Evolutionary conservation across 2,797 vertebrate genomes (phyloP).

Genomic region (Molossus alvarezi): DNA sequence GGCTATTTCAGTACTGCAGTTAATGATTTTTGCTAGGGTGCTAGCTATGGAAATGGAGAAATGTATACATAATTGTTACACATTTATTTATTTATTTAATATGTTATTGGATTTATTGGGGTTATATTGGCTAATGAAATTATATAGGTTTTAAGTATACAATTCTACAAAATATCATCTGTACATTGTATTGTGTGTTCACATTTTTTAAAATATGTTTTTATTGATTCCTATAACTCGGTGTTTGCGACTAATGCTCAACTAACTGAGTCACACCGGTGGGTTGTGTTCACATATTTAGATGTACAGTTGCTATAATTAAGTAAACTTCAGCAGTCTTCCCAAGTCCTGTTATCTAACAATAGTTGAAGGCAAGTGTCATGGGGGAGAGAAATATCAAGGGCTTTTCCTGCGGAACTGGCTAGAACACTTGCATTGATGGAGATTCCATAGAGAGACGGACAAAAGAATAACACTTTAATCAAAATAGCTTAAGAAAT

Average conservation of each 20-base stretch:
- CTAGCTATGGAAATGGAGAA: background rate
- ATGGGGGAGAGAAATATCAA: background rate
- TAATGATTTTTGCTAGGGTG: background rate
- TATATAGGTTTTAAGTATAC: background rate
- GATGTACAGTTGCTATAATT: background rate
- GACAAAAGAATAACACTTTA: background rate
- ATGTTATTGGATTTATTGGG: background rate
- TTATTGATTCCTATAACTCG: too few relatives aligned
- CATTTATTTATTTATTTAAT: background rate
- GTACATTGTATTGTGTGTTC: background rate
- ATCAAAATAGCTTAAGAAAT: background rate
- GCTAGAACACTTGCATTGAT: background rate
- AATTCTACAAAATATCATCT: background rate
- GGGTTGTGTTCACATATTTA: background rate
- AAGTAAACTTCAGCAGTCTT: background rate
- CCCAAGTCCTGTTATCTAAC: background rate
- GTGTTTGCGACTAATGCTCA: too few relatives aligned
- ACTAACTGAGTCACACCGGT: too few relatives aligned
- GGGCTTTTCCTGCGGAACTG: background rate
- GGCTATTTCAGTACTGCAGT: background rate
- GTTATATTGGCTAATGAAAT: background rate
- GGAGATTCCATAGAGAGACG: background rate
- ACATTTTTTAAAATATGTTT: background rate
- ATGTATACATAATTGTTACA: background rate
- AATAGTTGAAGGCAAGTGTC: background rate